Base-by-base conservation (phyloP, 1,140 invertebrate species). In the Lutraria rhynchaena region DNA sequence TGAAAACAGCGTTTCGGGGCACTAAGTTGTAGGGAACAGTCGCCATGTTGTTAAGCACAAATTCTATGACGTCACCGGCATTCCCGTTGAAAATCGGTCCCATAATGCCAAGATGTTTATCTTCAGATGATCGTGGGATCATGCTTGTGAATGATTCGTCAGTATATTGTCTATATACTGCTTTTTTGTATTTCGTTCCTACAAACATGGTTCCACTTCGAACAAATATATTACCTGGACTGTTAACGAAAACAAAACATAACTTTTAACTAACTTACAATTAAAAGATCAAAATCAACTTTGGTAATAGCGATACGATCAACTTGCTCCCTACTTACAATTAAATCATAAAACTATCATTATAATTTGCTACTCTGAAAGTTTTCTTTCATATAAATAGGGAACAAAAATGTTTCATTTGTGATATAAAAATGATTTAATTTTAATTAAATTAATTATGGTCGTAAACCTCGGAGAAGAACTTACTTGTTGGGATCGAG, bases 21-120 rank as follows among this genome's bases (percentile, higher is more conserved):
- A 58, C 41, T 22, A 87, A 74, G 15, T 84, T 83, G 63, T 78
- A 86, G 31, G 69, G 65, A n/a, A 44, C 22, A 17, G 70, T 49
- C 0, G 77, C 84, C 35, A 78, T 75, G 65, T 85, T 85, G 19
- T 58, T 80, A 15, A 85, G 58, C 0, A 65, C 13, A 1, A 85
- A 61, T 53, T 83, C 71, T 0, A 89, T 57, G 5, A 73, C 63
- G 19, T 89, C 88, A 1, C 86, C 86, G 1, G 86, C 86, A 71
- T 89, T 86, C 1, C 83, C 86, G 44, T 84, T 86, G 41, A 89
- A 87, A 46, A 87, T 65, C 0, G 88, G 88, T 1, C 88, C 88
- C 13, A 89, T 49, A 24, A 88, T 60, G 5, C 81, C 86, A 22
- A 89, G 82, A 67, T 87, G 84, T 9, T 69, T 55, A 37, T 89